These are phyloP conservation scores for Contarinia nasturtii DNA, from an alignment of 1,140 invertebrate genomes.

Conservation along the genomic window DNA sequence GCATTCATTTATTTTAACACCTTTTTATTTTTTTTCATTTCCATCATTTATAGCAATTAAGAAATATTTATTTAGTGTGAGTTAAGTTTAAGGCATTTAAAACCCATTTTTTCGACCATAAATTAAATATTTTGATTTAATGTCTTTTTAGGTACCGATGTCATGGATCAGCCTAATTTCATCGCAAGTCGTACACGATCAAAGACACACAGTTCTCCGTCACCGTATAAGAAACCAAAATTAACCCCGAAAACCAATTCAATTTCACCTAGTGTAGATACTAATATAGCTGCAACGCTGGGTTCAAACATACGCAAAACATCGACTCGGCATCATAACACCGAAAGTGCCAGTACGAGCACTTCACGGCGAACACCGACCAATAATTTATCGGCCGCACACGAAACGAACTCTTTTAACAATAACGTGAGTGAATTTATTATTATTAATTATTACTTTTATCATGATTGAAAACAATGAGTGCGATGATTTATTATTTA, in stretches of 20 bases:
- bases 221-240: not conserved
- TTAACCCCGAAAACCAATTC: conserved; percentile 4
- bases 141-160: too few relatives aligned
- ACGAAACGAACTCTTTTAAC: conserved; percentile 9
- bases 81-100: too few relatives aligned
- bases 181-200: not conserved
- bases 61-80: too few relatives aligned
- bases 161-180: too few relatives aligned
- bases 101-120: too few relatives aligned
- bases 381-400: conserved; percentile 6
- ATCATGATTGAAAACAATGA: too few relatives aligned
- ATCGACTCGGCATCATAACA: conserved; percentile 9
- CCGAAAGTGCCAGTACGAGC: conserved; percentile 1
- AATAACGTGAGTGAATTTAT: conserved; percentile 4
- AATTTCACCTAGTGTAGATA: not conserved
- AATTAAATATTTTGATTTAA: too few relatives aligned
- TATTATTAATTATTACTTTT: too few relatives aligned
- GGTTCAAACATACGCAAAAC: not conserved
- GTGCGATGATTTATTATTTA: too few relatives aligned
- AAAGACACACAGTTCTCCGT: not conserved
- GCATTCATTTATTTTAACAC: too few relatives aligned
- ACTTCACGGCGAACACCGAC: not conserved
- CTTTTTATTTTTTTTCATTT: too few relatives aligned
- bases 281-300: conserved; percentile 5
- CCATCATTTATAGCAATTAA: too few relatives aligned